Evolutionary conservation across 2,888 invertebrate species (phyloP).

Genomic region (Neria commutata): DNA sequence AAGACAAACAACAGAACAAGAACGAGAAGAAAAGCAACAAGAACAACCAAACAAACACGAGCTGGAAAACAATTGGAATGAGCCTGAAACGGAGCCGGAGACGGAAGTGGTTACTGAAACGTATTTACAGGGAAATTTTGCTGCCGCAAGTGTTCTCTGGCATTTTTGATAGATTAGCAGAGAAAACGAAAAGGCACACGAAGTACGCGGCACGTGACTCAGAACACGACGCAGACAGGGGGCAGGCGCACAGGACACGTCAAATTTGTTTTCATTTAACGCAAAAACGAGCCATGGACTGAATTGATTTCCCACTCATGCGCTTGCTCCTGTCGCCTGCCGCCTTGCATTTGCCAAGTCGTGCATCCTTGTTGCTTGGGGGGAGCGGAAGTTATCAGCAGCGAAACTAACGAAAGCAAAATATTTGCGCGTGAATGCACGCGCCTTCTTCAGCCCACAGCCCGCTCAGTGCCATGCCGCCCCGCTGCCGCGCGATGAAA

Average conservation of each 20-base stretch:
- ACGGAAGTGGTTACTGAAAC: background rate
- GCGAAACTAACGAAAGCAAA: constrained; percentile 44
- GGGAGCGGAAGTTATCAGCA: constrained; percentile 34
- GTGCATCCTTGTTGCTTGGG: too few species aligned
- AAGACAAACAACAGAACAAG: constrained; percentile 7
- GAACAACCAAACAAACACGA: constrained; percentile 17
- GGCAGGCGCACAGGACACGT: constrained; percentile 35
- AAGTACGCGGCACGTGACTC: constrained; percentile 38
- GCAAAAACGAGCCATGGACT: constrained; percentile 31
- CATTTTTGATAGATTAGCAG: constrained; percentile 56
- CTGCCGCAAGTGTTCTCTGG: constrained; percentile 27
- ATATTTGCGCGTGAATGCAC: constrained; percentile 47
- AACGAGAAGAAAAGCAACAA: constrained; percentile 19
- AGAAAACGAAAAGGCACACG: constrained; percentile 47
- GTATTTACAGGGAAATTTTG: background rate
- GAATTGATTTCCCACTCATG: constrained; percentile 45
- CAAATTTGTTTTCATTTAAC: constrained; percentile 52
- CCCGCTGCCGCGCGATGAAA: constrained; percentile 16
- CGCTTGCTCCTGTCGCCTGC: background rate
- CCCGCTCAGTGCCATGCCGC: constrained; percentile 13
- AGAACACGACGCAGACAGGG: constrained; percentile 27
- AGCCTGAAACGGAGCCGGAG: background rate
- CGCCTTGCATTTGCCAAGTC: too few species aligned
- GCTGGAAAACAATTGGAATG: background rate
- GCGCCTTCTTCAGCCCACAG: constrained; percentile 22